Percentiles rank a stretch among this genome's conserved stretches.
These are phyloP conservation scores for Chalcosyrphus nemorum DNA, from an alignment of 2,888 invertebrate species.

Conservation along the genomic window DNA sequence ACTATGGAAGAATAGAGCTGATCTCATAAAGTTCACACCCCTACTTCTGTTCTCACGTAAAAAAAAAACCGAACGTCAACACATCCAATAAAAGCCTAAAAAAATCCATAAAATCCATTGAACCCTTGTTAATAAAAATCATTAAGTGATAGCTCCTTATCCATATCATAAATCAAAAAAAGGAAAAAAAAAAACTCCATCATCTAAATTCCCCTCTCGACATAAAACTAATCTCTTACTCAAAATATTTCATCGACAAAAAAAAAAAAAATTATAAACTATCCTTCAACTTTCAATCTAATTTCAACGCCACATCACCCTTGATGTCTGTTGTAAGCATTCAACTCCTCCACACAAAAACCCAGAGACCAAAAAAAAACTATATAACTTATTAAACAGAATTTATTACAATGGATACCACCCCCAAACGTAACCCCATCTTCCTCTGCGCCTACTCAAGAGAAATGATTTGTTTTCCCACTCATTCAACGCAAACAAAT, in stretches of 20 bases:
- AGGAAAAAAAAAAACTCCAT: no score
- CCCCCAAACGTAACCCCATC: not conserved
- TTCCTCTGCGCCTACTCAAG: not conserved
- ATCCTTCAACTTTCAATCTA: conserved; percentile 24
- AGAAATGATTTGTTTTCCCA: conserved; percentile 63
- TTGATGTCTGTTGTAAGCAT: not conserved
- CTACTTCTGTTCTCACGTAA: no score
- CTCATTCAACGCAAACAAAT: conserved; percentile 63
- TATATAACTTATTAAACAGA: conserved; percentile 10
- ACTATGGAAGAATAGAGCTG: no score
- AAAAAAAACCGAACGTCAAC: no score
- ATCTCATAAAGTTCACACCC: not conserved
- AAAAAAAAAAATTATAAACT: conserved; percentile 1
- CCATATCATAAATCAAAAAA: not conserved
- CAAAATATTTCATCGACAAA: conserved; percentile 10
- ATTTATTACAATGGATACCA: conserved; percentile 25
- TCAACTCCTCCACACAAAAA: conserved; percentile 1
- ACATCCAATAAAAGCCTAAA: no score
- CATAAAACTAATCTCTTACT: conserved; percentile 11
- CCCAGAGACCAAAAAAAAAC: not conserved
- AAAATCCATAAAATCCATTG: not conserved
- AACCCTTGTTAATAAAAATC: not conserved
- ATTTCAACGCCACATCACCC: not conserved
- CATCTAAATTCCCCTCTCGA: not conserved
- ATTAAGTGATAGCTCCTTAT: not conserved